Base-by-base conservation (phyloP, 1,140 invertebrate genomes). In the Drosophila navojoa region DNA sequence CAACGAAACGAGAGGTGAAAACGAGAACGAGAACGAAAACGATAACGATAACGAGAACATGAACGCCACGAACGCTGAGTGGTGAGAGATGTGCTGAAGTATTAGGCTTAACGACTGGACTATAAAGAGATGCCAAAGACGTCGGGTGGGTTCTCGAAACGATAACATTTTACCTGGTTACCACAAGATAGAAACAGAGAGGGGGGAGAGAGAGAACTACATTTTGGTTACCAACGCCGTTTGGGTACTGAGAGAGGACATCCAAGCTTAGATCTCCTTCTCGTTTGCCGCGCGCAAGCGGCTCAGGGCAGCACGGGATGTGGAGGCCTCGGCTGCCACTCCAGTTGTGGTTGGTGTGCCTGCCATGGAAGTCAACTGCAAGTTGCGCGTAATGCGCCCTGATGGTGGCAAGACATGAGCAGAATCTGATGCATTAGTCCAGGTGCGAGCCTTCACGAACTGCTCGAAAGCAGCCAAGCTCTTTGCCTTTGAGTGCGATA, bases 151-250 rank as follows among this genome's bases (percentile, higher is more conserved):
- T 13, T 27, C 45, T 64, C 59, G 64, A 60, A 58, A 70, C 61
- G 61, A 82, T 54, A 73, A 87, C 76, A 38, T 66, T 71, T 86
- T 86, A 86, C 82, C 82, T 86, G 81, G 73, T 87, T 81, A 81
- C 79, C 73, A 77, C 61, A 79, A 66, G 10, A 77, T 58, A 73
- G 32, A 58, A 84, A 66, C 55, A 66, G 49, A 63, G 47, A 54
- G 38, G 25, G 61, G 64, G 32, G 61, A 64, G 40, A 49, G 44
- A 50, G 59, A 52, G 29, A 16, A 74, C 57, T 47, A 61, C 27
- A 62, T n/a, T 62, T 58, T 59, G 64, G 63, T 73, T 73, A 73
- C 71, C 71, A 73, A 73, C 71, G 64, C 45, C 53, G 45, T 71
- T 64, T 13, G 13, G 13, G n/a, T 38, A 4, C 4, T 53, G 1